Percentiles rank a stretch among this genome's conserved stretches.
Conservation (phyloP, 2,113 vertebrate genomes). For the Pedionomus torquatus region DNA sequence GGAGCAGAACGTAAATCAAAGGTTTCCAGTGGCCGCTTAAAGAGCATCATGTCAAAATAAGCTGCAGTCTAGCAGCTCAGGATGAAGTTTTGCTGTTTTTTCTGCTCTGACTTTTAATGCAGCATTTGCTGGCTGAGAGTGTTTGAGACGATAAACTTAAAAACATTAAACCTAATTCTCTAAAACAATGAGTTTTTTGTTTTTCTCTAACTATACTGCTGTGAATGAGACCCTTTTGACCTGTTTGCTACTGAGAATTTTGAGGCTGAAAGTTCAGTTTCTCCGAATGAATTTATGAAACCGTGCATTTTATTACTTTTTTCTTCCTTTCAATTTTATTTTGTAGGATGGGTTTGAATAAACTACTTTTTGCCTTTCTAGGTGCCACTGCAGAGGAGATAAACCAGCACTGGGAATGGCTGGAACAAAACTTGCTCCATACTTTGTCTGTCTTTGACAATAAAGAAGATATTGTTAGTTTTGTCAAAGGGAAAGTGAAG, state of each 20-base stretch:
- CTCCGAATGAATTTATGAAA: neutral
- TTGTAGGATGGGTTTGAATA: neutral
- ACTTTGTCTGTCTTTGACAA: conserved; percentile 96
- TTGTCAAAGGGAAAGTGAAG: conserved; percentile 96
- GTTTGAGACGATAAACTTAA: neutral
- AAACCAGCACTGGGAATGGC: conserved; percentile 94
- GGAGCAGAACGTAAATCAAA: neutral
- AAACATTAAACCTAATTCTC: neutral
- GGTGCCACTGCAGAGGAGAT: conserved; percentile 92
- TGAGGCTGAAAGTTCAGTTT: conserved; percentile 19
- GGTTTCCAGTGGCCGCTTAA: neutral
- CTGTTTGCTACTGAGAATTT: neutral
- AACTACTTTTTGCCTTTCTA: conserved; percentile 55
- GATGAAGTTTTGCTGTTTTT: neutral
- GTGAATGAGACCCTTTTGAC: neutral
- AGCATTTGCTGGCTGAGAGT: neutral
- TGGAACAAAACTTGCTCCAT: conserved; percentile 91
- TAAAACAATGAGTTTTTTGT: conserved; percentile 9
- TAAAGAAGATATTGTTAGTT: conserved; percentile 92
- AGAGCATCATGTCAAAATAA: neutral
- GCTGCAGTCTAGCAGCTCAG: neutral
- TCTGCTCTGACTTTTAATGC: neutral
- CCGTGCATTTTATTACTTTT: neutral
- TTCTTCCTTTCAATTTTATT: neutral
- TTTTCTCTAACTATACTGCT: neutral